These are phyloP conservation scores for Lagenorhynchus albirostris DNA, from an alignment of 2,113 vertebrate species.

Conservation along the genomic window DNA sequence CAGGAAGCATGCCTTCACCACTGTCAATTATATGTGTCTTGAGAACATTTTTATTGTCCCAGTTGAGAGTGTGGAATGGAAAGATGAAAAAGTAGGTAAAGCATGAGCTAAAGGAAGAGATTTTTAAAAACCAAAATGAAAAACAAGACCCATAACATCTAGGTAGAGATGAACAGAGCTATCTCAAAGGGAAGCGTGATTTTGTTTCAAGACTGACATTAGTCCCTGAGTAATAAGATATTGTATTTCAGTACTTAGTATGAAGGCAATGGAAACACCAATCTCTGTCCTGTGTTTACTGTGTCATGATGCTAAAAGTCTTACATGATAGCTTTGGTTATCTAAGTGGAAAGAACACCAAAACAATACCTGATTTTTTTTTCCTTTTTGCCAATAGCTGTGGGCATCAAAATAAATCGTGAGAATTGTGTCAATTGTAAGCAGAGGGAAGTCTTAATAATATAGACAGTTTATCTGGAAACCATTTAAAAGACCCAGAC, in stretches of 20 bases:
- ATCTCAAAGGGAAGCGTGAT: not conserved
- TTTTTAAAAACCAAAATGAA: not conserved
- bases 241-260: not conserved
- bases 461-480: not conserved
- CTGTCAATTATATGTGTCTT: not conserved
- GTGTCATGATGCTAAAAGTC: not conserved
- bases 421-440: not conserved
- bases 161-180: not conserved
- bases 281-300: not conserved
- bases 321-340: not conserved
- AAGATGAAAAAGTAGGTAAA: not conserved
- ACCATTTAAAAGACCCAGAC: not conserved
- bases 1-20: not conserved
- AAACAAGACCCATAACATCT: not conserved
- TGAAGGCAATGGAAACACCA: not conserved
- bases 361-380: not conserved
- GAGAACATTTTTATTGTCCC: not conserved
- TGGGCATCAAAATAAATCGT: not conserved
- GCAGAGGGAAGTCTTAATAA: not conserved
- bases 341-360: not conserved
- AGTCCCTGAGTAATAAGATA: not conserved
- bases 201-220: not conserved
- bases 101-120: not conserved
- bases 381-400: not conserved
- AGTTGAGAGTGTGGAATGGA: not conserved